Evolutionary conservation across 2,113 vertebrate species (phyloP), one percentile per base, ranked within the genome.

Genomic region (Rhinichthys klamathensis): DNA sequence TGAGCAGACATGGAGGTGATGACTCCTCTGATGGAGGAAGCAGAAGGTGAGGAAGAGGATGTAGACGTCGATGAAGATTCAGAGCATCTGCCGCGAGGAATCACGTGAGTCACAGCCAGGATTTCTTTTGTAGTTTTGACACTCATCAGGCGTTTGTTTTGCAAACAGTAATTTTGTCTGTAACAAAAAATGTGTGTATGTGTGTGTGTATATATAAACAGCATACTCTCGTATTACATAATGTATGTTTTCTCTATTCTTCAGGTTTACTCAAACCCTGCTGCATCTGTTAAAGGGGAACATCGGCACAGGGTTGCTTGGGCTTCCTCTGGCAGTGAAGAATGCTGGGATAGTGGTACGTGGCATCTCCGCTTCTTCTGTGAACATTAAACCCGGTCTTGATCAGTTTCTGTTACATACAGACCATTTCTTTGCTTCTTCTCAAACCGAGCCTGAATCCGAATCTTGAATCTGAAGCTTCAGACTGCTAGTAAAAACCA

Each of bases 271-370:
- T 56, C 96, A 97, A 85, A 96, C 96, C 8, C 93, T 97, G 81
- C 95, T 94, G 1, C 96, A 97, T 80, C 95, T 97, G 30, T 93
- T 97, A 75, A 97, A 97, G 87, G 96, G 96, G 80, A 97, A 97
- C 89, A 96, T 97, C 7, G 96, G 96, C 41, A 97, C 96, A 12
- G 96, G 96, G 1, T 94, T 97, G 72, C 95, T 97, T 41, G 95
- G 96, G 41, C 95, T 97, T 85, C 96, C 96, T 0, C 91, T 97
- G 87, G 96, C 96, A 74, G 93, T 97, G 83, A 96, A 94, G 92
- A 97, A 97, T 1, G 96, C 96, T 82, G 96, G 96, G 63, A 92
- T 97, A 88, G 90, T 96, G 93, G 96, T 97, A 94, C 94, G 95
- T 89, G n/a, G 16, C 3, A 25, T 16, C 25, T 70, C 1, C 1